Evolutionary conservation across 2,797 vertebrate genomes (phyloP).

Genomic region (Tarsius wallacei): DNA sequence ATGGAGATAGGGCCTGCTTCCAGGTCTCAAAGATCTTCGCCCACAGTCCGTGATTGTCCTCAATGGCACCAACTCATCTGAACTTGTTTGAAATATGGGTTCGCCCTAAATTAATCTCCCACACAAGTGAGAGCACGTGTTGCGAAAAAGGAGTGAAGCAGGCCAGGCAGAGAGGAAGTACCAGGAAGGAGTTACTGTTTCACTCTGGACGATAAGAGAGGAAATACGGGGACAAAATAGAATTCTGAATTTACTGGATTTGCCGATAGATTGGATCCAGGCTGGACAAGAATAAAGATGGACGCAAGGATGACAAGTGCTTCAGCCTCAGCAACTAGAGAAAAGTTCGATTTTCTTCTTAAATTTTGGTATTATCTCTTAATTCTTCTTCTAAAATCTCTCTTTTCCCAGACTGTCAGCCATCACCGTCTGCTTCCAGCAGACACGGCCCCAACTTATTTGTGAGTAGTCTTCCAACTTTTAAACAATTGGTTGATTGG

Average conservation of each 20-base stretch:
- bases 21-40: background rate
- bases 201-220: background rate
- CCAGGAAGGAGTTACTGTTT: background rate
- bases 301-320: background rate
- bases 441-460: background rate
- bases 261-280: no score
- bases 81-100: background rate
- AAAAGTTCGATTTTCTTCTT: background rate
- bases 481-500: background rate
- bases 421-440: background rate
- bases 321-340: background rate
- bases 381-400: background rate
- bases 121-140: background rate
- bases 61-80: fast-evolving
- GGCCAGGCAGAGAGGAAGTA: fast-evolving
- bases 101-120: background rate
- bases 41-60: background rate
- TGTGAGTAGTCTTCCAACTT: background rate
- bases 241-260: background rate
- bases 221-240: background rate
- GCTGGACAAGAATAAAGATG: no score
- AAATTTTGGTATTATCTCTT: background rate
- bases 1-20: background rate
- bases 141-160: background rate
- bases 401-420: background rate